Percentiles rank a stretch among this genome's conserved stretches.
phyloP scores from a whole-genome alignment of 2,888 invertebrate species.

The Macrophya alboannulata region DNA sequence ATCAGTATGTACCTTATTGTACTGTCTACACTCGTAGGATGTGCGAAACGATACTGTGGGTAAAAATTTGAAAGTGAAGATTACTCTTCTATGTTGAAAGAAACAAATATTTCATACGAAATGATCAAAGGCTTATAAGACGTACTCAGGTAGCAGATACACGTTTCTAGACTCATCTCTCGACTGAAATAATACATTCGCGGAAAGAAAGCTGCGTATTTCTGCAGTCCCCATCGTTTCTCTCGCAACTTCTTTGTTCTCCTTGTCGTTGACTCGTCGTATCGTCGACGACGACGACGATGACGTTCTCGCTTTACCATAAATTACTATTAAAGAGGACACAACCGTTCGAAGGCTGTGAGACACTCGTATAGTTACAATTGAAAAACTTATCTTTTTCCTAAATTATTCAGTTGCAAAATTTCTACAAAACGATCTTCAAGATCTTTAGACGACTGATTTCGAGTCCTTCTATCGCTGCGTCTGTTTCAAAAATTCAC shows the following conservation, averaged over 20 bases:
- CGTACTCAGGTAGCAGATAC: not conserved
- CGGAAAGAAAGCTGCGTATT: constrained; percentile 44
- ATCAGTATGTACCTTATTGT: not conserved
- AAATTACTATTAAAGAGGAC: constrained; percentile 27
- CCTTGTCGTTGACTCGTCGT: no score
- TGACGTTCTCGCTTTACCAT: not conserved
- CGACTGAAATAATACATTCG: not conserved
- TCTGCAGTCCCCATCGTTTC: constrained; percentile 1
- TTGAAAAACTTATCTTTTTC: not conserved
- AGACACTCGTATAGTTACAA: not conserved
- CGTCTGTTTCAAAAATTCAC: not conserved
- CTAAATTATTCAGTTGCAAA: not conserved
- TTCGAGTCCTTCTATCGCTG: not conserved
- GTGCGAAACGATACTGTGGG: not conserved
- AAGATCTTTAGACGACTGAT: not conserved
- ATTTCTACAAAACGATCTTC: not conserved
- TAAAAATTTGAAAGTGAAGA: not conserved
- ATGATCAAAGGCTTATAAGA: constrained; percentile 3
- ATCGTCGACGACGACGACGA: not conserved
- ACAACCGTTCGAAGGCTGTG: not conserved
- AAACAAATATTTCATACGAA: not conserved
- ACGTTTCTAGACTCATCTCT: constrained; percentile 5
- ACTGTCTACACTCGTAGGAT: not conserved
- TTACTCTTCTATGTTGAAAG: not conserved
- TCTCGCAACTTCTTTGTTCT: constrained; percentile 18